Evolutionary conservation across 2,888 invertebrate species (phyloP), one percentile per base, ranked within the genome.

Genomic region (Tachina grossa): DNA sequence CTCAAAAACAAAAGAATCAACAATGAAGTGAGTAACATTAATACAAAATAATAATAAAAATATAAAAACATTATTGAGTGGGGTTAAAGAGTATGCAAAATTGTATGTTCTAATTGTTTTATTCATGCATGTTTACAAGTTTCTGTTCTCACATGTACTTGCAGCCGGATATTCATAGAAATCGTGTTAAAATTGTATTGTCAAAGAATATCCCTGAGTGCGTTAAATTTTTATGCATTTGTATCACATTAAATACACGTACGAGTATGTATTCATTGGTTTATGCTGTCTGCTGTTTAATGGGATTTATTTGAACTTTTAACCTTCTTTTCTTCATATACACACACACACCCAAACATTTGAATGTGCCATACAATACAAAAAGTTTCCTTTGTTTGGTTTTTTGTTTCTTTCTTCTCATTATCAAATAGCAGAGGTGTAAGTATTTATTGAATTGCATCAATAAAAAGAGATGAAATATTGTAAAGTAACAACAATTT

Each of bases 161-260:
- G 66, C 47, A 19, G 53, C 84, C 84, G 84, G 84, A 84, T 81
- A 81, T 84, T 81, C 84, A 77, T 84, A 72, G 59, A 81, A 76
- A 72, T 76, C 43, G 66, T 71, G 72, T 80, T 80, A 61, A 72
- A 75, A 39, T 78, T 61, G n/a, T 74, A 68, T 51, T 74, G 41
- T 69, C 53, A 68, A 19, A 68, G 22, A 53, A 9, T 63, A 53
- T 41, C 31, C 9, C 9, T 22, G 65, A 39, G 53, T 71, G 65
- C 66, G 9, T 66, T 14, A 22, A 10, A 59, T 59, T 43, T 57
- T 14, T 14, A 43, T 39, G 47, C 49, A 43, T 71, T 49, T 19
- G 79, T 57, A 69, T 72, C 55, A 55, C 19, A 74, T 72, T 59
- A 39, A 74, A 74, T 31, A 6, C 31, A 31, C 6, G 31, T 6